Evolutionary conservation across 2,888 invertebrate genomes (phyloP).

Genomic region (Noctua fimbriata): DNA sequence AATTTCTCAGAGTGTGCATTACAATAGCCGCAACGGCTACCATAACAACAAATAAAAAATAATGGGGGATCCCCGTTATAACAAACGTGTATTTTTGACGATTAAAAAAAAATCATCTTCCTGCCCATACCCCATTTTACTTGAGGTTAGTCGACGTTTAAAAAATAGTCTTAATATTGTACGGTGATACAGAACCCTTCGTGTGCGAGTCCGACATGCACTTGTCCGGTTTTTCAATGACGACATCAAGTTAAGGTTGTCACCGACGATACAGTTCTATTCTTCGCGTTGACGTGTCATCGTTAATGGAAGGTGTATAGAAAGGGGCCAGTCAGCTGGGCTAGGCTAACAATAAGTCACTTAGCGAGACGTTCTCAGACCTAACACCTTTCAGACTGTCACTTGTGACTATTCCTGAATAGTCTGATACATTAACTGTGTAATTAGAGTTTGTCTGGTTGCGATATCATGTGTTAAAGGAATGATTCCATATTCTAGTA

Average conservation of each 20-base stretch:
- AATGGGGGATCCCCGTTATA: neutral
- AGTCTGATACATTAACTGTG: constrained; percentile 8
- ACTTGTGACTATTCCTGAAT: constrained; percentile 19
- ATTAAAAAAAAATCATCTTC: neutral
- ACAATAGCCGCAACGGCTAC: neutral
- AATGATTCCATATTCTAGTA: neutral
- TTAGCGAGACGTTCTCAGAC: constrained; percentile 44
- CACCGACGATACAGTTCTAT: constrained; percentile 43
- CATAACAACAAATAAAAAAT: neutral
- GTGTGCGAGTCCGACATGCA: neutral
- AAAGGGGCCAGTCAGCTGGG: constrained; percentile 49
- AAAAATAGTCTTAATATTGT: neutral
- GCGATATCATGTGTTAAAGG: neutral
- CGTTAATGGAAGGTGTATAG: constrained; percentile 43
- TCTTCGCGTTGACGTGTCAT: constrained; percentile 36
- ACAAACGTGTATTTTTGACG: neutral
- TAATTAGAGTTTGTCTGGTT: neutral
- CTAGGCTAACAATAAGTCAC: constrained; percentile 59
- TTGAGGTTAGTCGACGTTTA: no score
- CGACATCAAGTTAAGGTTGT: constrained; percentile 45
- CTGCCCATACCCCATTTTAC: no score
- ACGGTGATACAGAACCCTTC: neutral
- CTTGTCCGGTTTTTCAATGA: constrained; percentile 26
- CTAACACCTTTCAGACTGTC: constrained; percentile 23
- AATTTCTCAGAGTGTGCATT: neutral